Base-by-base conservation (phyloP, 2,797 vertebrate genomes). In the Propithecus deckenii region DNA sequence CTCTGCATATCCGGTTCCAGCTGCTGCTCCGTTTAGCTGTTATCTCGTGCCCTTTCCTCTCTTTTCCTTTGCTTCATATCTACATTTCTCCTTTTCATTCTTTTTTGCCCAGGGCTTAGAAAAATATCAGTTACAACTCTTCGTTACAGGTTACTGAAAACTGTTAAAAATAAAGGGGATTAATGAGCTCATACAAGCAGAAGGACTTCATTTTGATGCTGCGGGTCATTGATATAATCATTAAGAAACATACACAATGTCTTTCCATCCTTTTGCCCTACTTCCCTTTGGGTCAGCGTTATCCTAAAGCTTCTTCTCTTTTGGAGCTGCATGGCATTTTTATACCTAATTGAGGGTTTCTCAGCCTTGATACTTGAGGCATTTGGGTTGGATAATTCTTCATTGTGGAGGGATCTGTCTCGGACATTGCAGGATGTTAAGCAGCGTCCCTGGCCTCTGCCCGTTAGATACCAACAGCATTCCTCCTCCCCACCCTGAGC, bases 101-200 rank as follows among this genome's bases (percentile, higher is more conserved):
- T 63, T 63, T 83, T 83, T 75, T 38, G 35, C 12, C 9, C 65
- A n/a, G 48, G n/a, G 17, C 74, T 92, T 71, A 86, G 65, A 41
- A 63, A 48, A 46, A 74, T 67, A 43, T 65, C 32, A 43, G 22
- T 88, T 90, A 79, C 2, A 86, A 30, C 41, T 81, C 59, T 88
- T 69, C 59, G 50, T 41, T 78, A 41, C 6, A 75, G 8, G n/a
- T 67, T 95, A 67, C 5, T 75, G 43, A 87, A 74, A 78, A 78
- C n/a, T 28, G 50, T 72, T 79, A 55, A 76, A 89, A 96, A 89
- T 72, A 89, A 93, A 75, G 38, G n/a, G 57, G 15, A 63, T 81
- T 52, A 38, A n/a, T 76, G 50, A 55, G n/a, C n/a, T 79, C 22
- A 43, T 14, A 63, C 30, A 92, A 80, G 43, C 85, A 46, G 57